Conservation (phyloP, 2,797 vertebrate species). For the Phataginus tetradactyla region DNA sequence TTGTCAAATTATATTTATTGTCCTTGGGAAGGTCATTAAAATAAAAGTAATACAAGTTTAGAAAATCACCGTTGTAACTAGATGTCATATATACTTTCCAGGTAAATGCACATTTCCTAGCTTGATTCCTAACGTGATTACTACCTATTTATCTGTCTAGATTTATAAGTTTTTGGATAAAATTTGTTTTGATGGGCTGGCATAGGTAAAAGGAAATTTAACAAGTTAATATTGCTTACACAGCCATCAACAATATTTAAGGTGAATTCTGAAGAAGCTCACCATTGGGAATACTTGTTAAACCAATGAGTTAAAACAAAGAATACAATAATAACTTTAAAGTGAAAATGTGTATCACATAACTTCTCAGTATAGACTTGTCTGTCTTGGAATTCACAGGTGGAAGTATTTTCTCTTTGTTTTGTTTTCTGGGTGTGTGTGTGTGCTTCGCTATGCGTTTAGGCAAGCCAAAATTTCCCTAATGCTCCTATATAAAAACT, state of each 20-base stretch:
- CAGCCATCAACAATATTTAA: background rate
- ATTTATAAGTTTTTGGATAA: background rate
- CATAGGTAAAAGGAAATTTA: background rate
- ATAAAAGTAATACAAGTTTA: slow-evolving; percentile 49
- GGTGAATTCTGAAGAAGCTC: background rate
- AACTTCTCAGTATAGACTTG: background rate
- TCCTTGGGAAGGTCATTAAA: slow-evolving; percentile 50
- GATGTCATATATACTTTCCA: background rate
- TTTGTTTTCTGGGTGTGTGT: background rate
- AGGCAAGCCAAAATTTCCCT: background rate
- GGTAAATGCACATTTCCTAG: background rate
- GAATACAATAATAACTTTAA: background rate
- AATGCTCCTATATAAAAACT: background rate
- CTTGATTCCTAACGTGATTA: background rate
- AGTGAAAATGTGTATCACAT: background rate
- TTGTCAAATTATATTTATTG: slow-evolving; percentile 61
- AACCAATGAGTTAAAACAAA: slow-evolving; percentile 2
- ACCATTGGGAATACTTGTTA: background rate
- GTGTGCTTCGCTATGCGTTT: background rate
- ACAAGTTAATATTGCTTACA: background rate
- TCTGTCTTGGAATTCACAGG: background rate
- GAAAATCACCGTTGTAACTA: slow-evolving; percentile 18
- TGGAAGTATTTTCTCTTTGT: background rate
- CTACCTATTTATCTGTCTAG: background rate
- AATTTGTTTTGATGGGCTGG: background rate